phyloP scores from a whole-genome alignment of 2,888 invertebrate species.

The Ormia ochracea region DNA sequence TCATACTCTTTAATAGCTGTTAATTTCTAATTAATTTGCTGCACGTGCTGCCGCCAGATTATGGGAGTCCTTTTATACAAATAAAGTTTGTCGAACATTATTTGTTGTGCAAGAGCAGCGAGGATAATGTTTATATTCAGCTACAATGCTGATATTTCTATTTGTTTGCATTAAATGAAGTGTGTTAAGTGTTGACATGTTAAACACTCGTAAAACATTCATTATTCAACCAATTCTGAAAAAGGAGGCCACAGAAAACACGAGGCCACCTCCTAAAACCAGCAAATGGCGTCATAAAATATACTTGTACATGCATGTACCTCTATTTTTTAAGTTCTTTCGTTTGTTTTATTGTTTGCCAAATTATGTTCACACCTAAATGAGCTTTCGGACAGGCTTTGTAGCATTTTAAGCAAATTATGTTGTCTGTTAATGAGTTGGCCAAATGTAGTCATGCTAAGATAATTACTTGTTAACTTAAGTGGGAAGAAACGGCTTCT shows the following conservation, averaged over 20 bases:
- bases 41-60: neutral
- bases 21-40: neutral
- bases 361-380: neutral
- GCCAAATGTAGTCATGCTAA: slow-evolving; percentile 28
- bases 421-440: slow-evolving; percentile 18
- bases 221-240: slow-evolving; percentile 5
- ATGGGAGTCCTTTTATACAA: neutral
- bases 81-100: neutral
- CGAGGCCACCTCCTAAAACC: neutral
- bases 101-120: neutral
- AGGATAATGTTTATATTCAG: neutral
- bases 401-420: neutral
- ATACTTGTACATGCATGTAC: neutral
- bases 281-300: neutral
- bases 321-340: neutral
- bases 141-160: neutral
- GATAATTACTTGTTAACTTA: slow-evolving; percentile 16
- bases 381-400: neutral
- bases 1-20: neutral
- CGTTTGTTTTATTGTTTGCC: neutral
- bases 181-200: slow-evolving; percentile 48
- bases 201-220: slow-evolving; percentile 42
- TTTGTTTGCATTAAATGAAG: slow-evolving; percentile 8
- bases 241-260: neutral
- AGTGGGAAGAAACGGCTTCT: neutral